Evolutionary conservation across 2,888 invertebrate species (phyloP).

Genomic region (Chorisops tibialis): DNA sequence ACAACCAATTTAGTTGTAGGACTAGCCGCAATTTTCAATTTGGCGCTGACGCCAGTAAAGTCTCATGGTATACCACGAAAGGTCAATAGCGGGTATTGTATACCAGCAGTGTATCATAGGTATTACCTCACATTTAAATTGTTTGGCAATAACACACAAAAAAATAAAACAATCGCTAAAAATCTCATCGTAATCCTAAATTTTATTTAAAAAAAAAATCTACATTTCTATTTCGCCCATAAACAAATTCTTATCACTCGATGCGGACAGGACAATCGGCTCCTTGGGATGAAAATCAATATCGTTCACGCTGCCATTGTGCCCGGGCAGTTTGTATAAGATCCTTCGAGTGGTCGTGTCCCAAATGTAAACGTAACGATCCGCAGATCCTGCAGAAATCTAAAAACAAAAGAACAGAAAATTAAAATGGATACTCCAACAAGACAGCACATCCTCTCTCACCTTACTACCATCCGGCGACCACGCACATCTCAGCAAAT

Average conservation of each 20-base stretch:
- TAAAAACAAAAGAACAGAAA: slow-evolving; percentile 45
- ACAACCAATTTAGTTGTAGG: too few relatives aligned
- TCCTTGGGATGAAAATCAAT: slow-evolving; percentile 93
- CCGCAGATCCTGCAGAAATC: slow-evolving; percentile 80
- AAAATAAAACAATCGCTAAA: too few relatives aligned
- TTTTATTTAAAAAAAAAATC: slow-evolving; percentile 35
- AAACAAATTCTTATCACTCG: slow-evolving; percentile 93
- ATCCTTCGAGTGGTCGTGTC: slow-evolving; percentile 89
- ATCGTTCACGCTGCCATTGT: slow-evolving; percentile 96
- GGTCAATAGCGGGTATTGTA: too few relatives aligned
- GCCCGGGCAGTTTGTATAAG: slow-evolving; percentile 95
- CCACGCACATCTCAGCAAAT: slow-evolving; percentile 91
- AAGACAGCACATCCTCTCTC: not conserved
- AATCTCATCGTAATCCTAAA: slow-evolving; percentile 8
- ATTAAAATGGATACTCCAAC: slow-evolving; percentile 37
- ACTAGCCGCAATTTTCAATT: too few relatives aligned
- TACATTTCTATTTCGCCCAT: slow-evolving; percentile 85
- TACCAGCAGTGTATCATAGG: too few relatives aligned
- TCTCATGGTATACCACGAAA: too few relatives aligned
- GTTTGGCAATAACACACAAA: too few relatives aligned
- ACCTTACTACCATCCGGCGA: slow-evolving; percentile 89
- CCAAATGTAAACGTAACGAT: slow-evolving; percentile 95
- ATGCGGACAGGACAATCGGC: slow-evolving; percentile 87
- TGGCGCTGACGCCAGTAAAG: too few relatives aligned
- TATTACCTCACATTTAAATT: too few relatives aligned